These are phyloP conservation scores for Pocillopora meandrina DNA, from an alignment of 92 coral and sea anemone species.

Conservation along the genomic window DNA sequence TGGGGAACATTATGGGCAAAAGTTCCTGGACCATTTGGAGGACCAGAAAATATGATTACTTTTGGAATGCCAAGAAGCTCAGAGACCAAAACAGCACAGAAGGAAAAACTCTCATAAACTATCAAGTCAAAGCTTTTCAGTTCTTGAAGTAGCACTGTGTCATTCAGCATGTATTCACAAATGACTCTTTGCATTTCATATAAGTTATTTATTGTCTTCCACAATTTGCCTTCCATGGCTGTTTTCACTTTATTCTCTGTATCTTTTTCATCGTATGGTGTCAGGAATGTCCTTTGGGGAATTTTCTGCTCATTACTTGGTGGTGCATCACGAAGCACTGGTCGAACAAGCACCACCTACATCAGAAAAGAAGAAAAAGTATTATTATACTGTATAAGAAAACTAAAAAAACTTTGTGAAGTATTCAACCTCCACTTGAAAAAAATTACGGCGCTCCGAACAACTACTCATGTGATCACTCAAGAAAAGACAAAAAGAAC, in stretches of 20 bases:
- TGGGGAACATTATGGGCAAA: neutral
- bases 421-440: no score
- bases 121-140: slow-evolving; percentile 55
- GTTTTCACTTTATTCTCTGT: slow-evolving; percentile 19
- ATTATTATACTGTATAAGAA: no score
- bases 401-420: no score
- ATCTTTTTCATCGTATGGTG: slow-evolving; percentile 28
- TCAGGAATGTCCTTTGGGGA: slow-evolving; percentile 49
- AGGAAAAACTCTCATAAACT: slow-evolving; percentile 24
- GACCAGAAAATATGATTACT: slow-evolving; percentile 25
- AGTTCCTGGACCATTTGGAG: slow-evolving; percentile 5
- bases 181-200: neutral
- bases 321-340: neutral
- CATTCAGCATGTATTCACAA: slow-evolving; percentile 50
- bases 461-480: no score
- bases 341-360: slow-evolving; percentile 14
- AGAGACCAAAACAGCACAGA: slow-evolving; percentile 28
- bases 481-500: no score
- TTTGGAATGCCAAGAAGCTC: slow-evolving; percentile 39
- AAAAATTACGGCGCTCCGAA: no score
- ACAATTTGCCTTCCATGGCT: slow-evolving; percentile 11
- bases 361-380: neutral
- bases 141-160: slow-evolving; percentile 47
- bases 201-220: neutral
- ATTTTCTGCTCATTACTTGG: slow-evolving; percentile 18